phyloP scores from a whole-genome alignment of 2,113 vertebrate species.

The Saccopteryx leptura region DNA sequence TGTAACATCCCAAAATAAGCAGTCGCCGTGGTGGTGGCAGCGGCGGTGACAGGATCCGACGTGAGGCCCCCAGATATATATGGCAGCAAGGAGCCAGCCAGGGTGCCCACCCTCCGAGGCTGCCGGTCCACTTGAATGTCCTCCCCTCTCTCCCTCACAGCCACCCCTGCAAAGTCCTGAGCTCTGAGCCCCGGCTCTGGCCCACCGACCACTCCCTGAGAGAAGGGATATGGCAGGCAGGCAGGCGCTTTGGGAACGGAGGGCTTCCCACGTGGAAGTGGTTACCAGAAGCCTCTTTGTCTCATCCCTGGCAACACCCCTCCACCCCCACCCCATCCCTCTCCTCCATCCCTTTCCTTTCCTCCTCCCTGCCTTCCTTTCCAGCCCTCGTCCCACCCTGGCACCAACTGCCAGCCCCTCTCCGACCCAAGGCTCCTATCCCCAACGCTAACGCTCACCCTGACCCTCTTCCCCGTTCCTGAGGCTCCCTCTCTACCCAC shows the following conservation, averaged over 20 bases:
- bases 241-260: conserved; percentile 50
- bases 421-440: neutral
- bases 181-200: neutral
- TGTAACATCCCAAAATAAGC: conserved; percentile 85
- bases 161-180: neutral
- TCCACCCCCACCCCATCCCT: neutral
- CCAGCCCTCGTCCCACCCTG: neutral
- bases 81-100: conserved; percentile 60
- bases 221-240: neutral
- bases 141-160: neutral
- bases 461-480: neutral
- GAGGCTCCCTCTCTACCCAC: neutral
- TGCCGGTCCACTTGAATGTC: neutral
- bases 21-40: conserved; percentile 29
- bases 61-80: conserved; percentile 70
- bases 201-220: neutral
- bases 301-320: conserved; percentile 46
- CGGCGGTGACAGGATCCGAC: conserved; percentile 33
- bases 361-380: neutral
- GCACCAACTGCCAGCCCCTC: neutral
- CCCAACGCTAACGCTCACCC: neutral
- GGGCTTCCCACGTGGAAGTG: conserved; percentile 69
- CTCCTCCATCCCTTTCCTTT: neutral
- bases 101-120: conserved; percentile 53
- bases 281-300: conserved; percentile 76